A percentile compares a stretch with the other conserved stretches of the same genome.
Evolutionary conservation across 2,113 vertebrate genomes (phyloP).

Genomic region (Coregonus clupeaformis): DNA sequence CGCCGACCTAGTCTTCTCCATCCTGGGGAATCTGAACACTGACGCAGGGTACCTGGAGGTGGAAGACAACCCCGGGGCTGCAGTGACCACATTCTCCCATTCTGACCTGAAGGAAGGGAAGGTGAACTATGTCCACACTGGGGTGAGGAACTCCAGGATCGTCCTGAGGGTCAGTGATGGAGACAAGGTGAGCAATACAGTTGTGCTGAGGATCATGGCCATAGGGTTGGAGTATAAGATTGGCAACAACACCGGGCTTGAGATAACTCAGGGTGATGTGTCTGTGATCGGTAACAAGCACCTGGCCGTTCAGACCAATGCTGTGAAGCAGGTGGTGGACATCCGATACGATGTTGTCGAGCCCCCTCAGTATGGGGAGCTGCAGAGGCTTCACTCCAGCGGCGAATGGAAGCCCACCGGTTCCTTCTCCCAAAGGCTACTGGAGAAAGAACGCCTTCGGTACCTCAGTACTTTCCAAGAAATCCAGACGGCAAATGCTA

Average conservation of each 20-base stretch:
- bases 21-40: conserved; percentile 83
- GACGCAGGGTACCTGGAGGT: conserved; percentile 86
- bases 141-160: conserved; percentile 82
- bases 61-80: conserved; percentile 69
- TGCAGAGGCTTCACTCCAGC: conserved; percentile 76
- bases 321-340: conserved; percentile 72
- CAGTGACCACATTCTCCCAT: conserved; percentile 78
- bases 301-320: conserved; percentile 81
- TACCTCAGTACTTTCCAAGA: conserved; percentile 80
- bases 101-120: conserved; percentile 75
- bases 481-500: conserved; percentile 73
- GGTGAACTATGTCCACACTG: conserved; percentile 82
- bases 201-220: conserved; percentile 82
- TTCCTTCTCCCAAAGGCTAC: conserved; percentile 80
- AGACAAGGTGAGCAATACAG: conserved; percentile 87
- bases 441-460: conserved; percentile 74
- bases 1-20: conserved; percentile 72
- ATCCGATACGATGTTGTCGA: conserved; percentile 76
- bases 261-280: conserved; percentile 73
- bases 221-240: conserved; percentile 80
- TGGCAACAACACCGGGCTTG: conserved; percentile 76
- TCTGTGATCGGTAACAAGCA: conserved; percentile 74
- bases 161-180: conserved; percentile 86
- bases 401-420: conserved; percentile 79
- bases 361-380: conserved; percentile 78